Evolutionary conservation across 2,113 vertebrate species (phyloP).

Genomic region (Pluvialis apricaria): DNA sequence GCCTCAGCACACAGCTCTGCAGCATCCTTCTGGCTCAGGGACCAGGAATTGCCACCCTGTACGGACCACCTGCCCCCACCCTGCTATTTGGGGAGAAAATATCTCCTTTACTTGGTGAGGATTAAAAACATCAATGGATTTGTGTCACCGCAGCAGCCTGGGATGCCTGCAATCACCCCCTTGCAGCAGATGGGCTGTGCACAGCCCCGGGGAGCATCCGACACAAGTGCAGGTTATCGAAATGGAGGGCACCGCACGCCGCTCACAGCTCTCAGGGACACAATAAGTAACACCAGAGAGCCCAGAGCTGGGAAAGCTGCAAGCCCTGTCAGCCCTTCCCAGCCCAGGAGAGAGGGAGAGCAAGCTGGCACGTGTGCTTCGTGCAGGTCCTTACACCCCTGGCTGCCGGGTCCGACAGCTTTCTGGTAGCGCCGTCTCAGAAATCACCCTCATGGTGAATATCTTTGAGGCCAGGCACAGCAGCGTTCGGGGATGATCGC

Average conservation of each 20-base stretch:
- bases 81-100: not conserved
- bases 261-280: not conserved
- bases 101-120: not conserved
- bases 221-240: not conserved
- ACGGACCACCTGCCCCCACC: not conserved
- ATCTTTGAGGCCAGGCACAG: not conserved
- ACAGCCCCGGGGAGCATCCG: not conserved
- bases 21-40: not conserved
- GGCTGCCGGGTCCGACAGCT: not conserved
- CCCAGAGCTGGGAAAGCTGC: not conserved
- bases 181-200: not conserved
- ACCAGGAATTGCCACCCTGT: not conserved
- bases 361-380: not conserved
- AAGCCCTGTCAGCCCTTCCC: not conserved
- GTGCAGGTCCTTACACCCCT: not conserved
- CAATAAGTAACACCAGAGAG: not conserved
- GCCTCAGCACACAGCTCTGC: not conserved
- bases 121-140: not conserved
- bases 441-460: not conserved
- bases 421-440: not conserved
- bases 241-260: accelerated
- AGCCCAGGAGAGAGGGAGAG: not conserved
- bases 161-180: not conserved
- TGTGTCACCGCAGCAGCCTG: not conserved
- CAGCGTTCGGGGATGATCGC: accelerated